phyloP scores from a whole-genome alignment of 2,113 vertebrate genomes.

The Suricata suricatta region DNA sequence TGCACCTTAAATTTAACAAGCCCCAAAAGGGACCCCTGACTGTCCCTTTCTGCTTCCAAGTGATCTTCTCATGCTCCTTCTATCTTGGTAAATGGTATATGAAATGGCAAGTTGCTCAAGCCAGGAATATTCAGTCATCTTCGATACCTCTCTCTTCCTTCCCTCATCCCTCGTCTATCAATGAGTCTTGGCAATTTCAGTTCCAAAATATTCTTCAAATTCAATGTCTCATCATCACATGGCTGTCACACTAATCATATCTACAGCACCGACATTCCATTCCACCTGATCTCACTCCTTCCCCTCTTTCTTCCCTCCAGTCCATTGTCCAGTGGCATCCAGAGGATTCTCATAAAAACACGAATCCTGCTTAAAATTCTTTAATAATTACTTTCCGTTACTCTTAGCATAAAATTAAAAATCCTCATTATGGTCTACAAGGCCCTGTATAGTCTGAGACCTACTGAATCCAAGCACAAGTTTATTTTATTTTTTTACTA shows the following conservation, averaged over 20 bases:
- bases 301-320: neutral
- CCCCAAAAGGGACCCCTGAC: neutral
- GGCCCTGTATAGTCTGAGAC: neutral
- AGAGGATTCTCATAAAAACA: neutral
- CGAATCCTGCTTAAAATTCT: neutral
- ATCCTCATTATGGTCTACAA: neutral
- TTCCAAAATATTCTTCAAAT: neutral
- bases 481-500: neutral
- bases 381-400: neutral
- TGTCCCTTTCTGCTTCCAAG: neutral
- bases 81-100: neutral
- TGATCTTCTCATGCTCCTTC: neutral
- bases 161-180: neutral
- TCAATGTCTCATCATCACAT: neutral
- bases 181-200: neutral
- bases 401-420: neutral
- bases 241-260: neutral
- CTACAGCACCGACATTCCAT: neutral
- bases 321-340: neutral
- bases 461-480: neutral
- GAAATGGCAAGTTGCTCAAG: neutral
- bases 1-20: neutral
- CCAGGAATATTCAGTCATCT: neutral
- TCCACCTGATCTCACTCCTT: neutral
- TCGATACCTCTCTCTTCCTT: neutral